These are phyloP conservation scores for Coleophora flavipennella DNA, from an alignment of 2,888 invertebrate species.

Conservation along the genomic window DNA sequence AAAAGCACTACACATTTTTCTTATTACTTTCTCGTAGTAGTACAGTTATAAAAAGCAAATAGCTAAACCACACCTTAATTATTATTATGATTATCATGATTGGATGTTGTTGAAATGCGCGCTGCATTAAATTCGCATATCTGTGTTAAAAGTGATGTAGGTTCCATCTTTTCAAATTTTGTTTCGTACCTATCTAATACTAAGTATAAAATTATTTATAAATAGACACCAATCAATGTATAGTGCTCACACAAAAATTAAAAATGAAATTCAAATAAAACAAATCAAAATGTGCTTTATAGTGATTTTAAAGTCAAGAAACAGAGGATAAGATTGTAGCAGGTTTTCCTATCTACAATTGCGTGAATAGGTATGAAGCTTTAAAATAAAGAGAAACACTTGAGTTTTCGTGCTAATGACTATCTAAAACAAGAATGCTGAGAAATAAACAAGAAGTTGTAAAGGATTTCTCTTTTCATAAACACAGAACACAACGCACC, in stretches of 20 bases:
- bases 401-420: constrained; percentile 37
- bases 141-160: too few species aligned
- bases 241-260: constrained; percentile 26
- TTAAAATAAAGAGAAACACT: constrained; percentile 12
- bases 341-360: constrained; percentile 42
- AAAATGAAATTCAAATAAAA: constrained; percentile 29
- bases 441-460: not conserved
- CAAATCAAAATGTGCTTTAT: constrained; percentile 21
- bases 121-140: too few species aligned
- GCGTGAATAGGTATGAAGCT: constrained; percentile 21
- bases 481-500: constrained; percentile 74
- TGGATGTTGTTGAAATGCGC: too few species aligned
- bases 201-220: constrained; percentile 7
- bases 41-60: too few species aligned
- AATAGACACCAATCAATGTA: constrained; percentile 23
- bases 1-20: too few species aligned
- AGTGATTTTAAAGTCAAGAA: too few species aligned
- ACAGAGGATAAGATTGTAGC: too few species aligned
- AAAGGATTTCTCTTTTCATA: constrained; percentile 67
- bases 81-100: too few species aligned
- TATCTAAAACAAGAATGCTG: constrained; percentile 20
- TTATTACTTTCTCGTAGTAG: too few species aligned
- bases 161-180: too few species aligned
- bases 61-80: too few species aligned
- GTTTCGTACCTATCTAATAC: too few species aligned